Base-by-base conservation (phyloP, 2,113 vertebrate species). In the Lepisosteus oculatus region DNA sequence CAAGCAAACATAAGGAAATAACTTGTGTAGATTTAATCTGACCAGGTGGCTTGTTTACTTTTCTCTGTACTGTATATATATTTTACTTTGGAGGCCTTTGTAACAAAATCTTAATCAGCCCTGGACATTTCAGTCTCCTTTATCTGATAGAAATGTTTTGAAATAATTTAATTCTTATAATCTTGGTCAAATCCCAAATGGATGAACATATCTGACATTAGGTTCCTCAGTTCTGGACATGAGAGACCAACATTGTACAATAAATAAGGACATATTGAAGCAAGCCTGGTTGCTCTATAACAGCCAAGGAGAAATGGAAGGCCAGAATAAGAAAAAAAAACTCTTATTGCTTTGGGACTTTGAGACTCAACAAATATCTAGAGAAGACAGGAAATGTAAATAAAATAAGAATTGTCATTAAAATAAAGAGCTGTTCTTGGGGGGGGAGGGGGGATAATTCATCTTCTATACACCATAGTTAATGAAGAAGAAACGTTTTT, bases 321-420 rank as follows among this genome's bases (percentile, higher is more conserved):
- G 64, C n/a, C 56, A 62, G 63, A 71, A 68, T 72, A 70, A 65
- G 57, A 51, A 61, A 43, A 67, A 45, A 72, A 67, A 67, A 43
- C 44, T 17, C 12, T 75, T 75, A 78, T 75, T 78, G 77, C 77
- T 73, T n/a, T 76, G 73, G 61, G 74, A 15, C 55, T 69, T 61
- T 70, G 71, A 61, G 74, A 70, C 65, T 55, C 47, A 5, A 51
- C 47, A 51, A 3, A 6, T 65, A 43, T 41, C 45, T 64, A 44
- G 29, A 70, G 56, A 55, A 11, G 7, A 54, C 67, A n/a, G 56
- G 65, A 55, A 74, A 74, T 61, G 42, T 57, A 71, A 71, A 74
- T 51, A 47, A 62, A 61, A 43, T 65, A 4, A 8, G 14, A 6
- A 17, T 15, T n/a, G 55, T 51, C 9, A 51, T 51, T 51, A 51